phyloP scores from a whole-genome alignment of 2,797 vertebrate genomes.

The Simalia tracyae region DNA sequence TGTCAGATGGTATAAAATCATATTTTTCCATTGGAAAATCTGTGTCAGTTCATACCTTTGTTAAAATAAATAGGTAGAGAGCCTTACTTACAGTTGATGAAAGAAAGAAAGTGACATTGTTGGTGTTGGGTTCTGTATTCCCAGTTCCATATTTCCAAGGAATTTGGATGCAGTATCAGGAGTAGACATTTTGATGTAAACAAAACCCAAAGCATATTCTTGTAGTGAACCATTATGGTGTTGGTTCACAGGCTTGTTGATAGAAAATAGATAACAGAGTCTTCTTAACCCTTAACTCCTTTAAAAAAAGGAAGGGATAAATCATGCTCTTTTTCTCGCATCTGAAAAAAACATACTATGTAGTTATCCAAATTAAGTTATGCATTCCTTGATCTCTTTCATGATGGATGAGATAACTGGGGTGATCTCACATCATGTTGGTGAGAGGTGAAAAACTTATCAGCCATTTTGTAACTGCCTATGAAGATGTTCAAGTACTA shows the following conservation, averaged over 20 bases:
- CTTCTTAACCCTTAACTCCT: not conserved
- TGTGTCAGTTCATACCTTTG: not conserved
- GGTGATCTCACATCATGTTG: conserved; percentile 37
- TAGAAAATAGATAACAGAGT: not conserved
- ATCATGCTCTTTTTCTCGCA: not conserved
- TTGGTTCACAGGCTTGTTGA: not conserved
- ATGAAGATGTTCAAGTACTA: conserved; percentile 46
- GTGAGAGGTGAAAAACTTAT: conserved; percentile 38
- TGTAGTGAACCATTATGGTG: not conserved
- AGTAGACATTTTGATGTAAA: not conserved
- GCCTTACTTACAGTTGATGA: not conserved
- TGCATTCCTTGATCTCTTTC: conserved; percentile 11
- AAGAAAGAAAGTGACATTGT: not conserved
- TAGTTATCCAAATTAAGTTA: conserved; percentile 12
- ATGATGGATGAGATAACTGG: conserved; percentile 31
- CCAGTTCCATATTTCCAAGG: not conserved
- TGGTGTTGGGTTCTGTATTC: not conserved
- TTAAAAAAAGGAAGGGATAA: not conserved
- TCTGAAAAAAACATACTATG: not conserved
- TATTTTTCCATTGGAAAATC: not conserved
- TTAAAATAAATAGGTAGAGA: not conserved
- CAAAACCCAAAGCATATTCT: not conserved
- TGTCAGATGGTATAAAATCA: not conserved
- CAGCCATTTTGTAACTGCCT: conserved; percentile 60
- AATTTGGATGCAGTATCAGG: not conserved